Evolutionary conservation across 2,888 invertebrate genomes (phyloP).

Genomic region (Arge pagana): DNA sequence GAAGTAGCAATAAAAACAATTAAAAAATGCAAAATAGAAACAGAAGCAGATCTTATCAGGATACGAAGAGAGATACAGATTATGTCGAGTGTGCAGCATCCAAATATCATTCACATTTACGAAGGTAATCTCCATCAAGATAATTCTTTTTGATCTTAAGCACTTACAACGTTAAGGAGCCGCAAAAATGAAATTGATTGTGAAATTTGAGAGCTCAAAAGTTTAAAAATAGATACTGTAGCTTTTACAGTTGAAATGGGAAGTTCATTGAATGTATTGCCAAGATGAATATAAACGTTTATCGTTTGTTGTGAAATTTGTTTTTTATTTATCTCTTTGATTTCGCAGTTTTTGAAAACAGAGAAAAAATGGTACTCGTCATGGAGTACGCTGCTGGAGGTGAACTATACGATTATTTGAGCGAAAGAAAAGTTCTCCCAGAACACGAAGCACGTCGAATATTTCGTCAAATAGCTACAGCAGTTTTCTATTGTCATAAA

Average conservation of each 20-base stretch:
- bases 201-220: neutral
- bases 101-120: constrained; percentile 98
- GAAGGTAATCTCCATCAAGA: no score
- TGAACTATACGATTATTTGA: constrained; percentile 96
- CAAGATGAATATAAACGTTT: no score
- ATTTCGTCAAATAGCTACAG: constrained; percentile 95
- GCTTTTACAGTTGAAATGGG: no score
- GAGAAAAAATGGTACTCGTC: constrained; percentile 98
- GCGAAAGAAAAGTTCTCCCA: constrained; percentile 85
- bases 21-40: constrained; percentile 95
- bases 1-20: constrained; percentile 99
- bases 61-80: constrained; percentile 98
- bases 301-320: no score
- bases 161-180: neutral
- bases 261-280: no score
- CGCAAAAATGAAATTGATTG: neutral
- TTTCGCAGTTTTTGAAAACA: constrained; percentile 97
- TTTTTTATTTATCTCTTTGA: no score
- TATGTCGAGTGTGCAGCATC: constrained; percentile 98
- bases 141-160: neutral
- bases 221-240: no score
- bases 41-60: constrained; percentile 93
- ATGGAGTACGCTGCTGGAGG: constrained; percentile 99
- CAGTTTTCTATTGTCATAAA: constrained; percentile 97
- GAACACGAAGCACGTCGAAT: constrained; percentile 93